These are phyloP conservation scores for Cyrtorhinus lividipennis DNA, from an alignment of 1,140 invertebrate genomes.

Conservation along the genomic window DNA sequence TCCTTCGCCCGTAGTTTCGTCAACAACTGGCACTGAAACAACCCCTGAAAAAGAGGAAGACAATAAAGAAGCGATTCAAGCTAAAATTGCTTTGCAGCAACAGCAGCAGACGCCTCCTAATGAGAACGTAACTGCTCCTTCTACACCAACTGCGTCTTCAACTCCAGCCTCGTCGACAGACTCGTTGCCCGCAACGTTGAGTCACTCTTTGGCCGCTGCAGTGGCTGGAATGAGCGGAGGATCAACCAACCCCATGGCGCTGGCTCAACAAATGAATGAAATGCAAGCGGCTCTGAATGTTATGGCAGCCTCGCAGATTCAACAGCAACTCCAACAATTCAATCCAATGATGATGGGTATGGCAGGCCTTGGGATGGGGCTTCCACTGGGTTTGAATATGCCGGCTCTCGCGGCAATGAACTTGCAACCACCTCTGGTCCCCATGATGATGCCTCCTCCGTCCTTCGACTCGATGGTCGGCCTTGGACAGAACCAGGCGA, in stretches of 20 bases:
- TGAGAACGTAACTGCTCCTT: slow-evolving; percentile 41
- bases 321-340: slow-evolving; percentile 62
- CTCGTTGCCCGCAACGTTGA: slow-evolving; percentile 34
- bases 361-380: slow-evolving; percentile 47
- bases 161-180: slow-evolving; percentile 48
- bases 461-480: slow-evolving; percentile 49
- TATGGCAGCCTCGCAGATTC: slow-evolving; percentile 62
- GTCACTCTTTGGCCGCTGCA: slow-evolving; percentile 31
- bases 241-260: slow-evolving; percentile 35
- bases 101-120: slow-evolving; percentile 28
- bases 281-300: slow-evolving; percentile 75
- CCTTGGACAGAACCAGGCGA: slow-evolving; percentile 30
- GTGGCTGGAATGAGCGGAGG: slow-evolving; percentile 18
- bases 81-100: slow-evolving; percentile 28
- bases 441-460: slow-evolving; percentile 76
- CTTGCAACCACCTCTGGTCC: slow-evolving; percentile 68
- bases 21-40: slow-evolving; percentile 20
- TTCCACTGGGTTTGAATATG: slow-evolving; percentile 68
- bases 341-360: slow-evolving; percentile 67
- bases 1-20: slow-evolving; percentile 29
- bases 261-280: slow-evolving; percentile 66
- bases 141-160: slow-evolving; percentile 38
- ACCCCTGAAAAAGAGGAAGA: slow-evolving; percentile 41
- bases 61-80: slow-evolving; percentile 32
- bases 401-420: slow-evolving; percentile 76